Evolutionary conservation across 2,113 vertebrate species (phyloP).

Genomic region (Sander lucioperca): DNA sequence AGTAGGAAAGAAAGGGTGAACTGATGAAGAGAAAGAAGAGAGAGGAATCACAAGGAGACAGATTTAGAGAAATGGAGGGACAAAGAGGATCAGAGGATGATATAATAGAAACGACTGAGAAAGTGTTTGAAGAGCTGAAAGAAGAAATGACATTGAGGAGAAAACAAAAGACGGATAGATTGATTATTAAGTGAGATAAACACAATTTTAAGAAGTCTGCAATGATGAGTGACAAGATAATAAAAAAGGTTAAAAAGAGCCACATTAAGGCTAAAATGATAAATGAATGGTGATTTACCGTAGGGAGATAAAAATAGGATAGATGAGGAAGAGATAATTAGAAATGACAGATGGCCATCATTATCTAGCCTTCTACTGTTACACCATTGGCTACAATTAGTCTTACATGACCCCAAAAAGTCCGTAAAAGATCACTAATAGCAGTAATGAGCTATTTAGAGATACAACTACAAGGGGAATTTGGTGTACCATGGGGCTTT

Average conservation of each 20-base stretch:
- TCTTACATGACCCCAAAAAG: constrained; percentile 54
- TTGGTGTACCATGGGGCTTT: constrained; percentile 29
- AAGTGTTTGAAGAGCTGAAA: background rate
- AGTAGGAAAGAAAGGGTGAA: background rate
- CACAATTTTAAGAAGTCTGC: background rate
- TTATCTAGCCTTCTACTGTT: constrained; percentile 42
- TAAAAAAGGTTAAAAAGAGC: constrained; percentile 17
- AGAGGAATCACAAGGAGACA: background rate
- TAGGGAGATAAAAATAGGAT: constrained; percentile 43
- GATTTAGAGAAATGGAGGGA: constrained; percentile 12
- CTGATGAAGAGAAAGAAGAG: constrained; percentile 10
- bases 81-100: constrained; percentile 20
- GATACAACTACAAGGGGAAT: constrained; percentile 29
- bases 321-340: constrained; percentile 49
- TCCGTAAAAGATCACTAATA: constrained; percentile 49
- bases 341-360: constrained; percentile 69
- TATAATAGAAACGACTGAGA: background rate
- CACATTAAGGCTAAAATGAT: constrained; percentile 12
- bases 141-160: constrained; percentile 3
- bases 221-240: constrained; percentile 29
- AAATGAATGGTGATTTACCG: constrained; percentile 16
- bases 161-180: constrained; percentile 14
- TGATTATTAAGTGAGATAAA: background rate
- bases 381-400: constrained; percentile 61
- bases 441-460: constrained; percentile 46